Base-by-base conservation (phyloP, 2,888 invertebrate genomes). In the Eupsilia transversa region DNA sequence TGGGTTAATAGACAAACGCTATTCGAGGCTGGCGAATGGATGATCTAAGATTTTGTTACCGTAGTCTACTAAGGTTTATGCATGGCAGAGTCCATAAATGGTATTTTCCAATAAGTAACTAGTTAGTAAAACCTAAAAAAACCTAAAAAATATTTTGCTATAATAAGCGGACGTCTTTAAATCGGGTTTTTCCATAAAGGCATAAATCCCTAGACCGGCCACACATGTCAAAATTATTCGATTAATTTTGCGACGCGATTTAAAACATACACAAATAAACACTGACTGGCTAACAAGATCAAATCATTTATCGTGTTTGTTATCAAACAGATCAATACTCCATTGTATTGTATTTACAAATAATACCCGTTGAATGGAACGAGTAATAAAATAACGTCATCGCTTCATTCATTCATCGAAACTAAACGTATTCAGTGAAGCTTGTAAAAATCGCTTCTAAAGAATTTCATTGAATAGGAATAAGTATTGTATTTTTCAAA, bases 271-370 rank as follows among this genome's bases (percentile, higher is more conserved):
- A 41, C n/a, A 57, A 43, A 30, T 54, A 65, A 73, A 59, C 30
- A 72, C 3, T 14, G 43, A 33, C 38, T 27, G 20, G 1, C 46
- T 74, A 75, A 69, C 71, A 75, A 75, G 73, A 84, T 75, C 12
- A 68, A 68, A 74, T 71, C 63, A 84, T 74, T 74, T 67, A 67
- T 70, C 43, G 46, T 77, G 72, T 86, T 81, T 86, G 75, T 81
- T 71, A 57, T 71, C 74, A 82, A 73, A 65, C 74, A 52, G 68
- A 78, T 80, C 80, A 69, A 84, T 61, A 65, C 60, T 57, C 63
- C 30, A 75, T 79, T 82, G 74, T 76, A 60, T 9, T 43, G 5
- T 74, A 49, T 85, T 85, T 79, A 79, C 67, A 84, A 84, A 81
- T 74, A 84, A 72, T 59, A 46, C 5, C 38, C 14, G 41, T 56